phyloP scores from a whole-genome alignment of 2,113 vertebrate species.

The Ochotona curzoniae region DNA sequence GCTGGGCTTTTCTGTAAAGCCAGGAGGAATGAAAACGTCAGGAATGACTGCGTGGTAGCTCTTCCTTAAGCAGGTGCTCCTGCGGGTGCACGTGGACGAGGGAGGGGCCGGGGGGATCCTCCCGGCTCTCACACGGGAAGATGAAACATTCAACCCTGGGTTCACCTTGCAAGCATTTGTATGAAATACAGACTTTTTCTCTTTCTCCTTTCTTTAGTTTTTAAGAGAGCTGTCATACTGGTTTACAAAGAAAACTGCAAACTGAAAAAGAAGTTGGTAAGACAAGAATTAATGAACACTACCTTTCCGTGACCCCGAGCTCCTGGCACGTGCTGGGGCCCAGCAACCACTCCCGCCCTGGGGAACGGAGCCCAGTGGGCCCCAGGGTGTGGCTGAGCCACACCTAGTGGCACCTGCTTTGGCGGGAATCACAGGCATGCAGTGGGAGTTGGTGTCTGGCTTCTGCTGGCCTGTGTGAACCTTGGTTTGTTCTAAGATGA shows the following conservation, averaged over 20 bases:
- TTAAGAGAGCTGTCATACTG: conserved; percentile 97
- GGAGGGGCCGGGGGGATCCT: background rate
- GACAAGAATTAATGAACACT: conserved; percentile 66
- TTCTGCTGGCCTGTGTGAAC: background rate
- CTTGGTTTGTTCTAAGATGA: background rate
- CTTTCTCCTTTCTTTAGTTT: conserved; percentile 88
- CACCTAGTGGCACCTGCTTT: background rate
- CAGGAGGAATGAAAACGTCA: background rate
- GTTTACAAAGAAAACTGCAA: conserved; percentile 97
- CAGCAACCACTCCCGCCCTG: no score
- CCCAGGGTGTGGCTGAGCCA: background rate
- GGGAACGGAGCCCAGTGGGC: background rate
- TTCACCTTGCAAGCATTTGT: background rate
- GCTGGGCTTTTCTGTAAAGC: background rate
- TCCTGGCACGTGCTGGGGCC: background rate
- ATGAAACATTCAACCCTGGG: background rate
- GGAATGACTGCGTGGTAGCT: background rate
- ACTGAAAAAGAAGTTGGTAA: conserved; percentile 97
- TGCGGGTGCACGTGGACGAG: background rate
- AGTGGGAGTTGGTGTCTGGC: background rate
- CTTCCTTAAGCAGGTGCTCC: background rate
- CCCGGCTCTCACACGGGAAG: background rate
- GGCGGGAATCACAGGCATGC: background rate
- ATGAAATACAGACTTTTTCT: conserved; percentile 67
- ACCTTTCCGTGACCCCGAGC: background rate